Evolutionary conservation across 2,888 invertebrate genomes (phyloP).

Genomic region (Eurytoma adleriae): DNA sequence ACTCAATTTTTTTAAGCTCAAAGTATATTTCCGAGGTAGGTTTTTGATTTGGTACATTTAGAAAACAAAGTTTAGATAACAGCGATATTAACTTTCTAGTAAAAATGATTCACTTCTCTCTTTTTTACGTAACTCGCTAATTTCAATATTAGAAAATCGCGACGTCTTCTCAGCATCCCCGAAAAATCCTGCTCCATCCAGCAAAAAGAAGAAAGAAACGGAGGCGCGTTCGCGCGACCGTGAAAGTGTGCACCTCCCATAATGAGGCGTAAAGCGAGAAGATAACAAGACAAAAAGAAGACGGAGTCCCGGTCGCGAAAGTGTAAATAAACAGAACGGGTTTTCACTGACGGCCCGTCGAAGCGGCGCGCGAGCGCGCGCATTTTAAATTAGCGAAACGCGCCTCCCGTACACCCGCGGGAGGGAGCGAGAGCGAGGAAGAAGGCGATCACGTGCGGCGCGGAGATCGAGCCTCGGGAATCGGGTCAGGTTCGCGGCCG

Average conservation of each 20-base stretch:
- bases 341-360: neutral
- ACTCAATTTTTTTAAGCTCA: no score
- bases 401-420: neutral
- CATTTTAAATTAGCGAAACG: constrained; percentile 48
- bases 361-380: neutral
- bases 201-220: no score
- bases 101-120: no score
- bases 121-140: no score
- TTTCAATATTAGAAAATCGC: no score
- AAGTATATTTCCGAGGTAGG: no score
- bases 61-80: no score
- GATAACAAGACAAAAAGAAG: neutral
- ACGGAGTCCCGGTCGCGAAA: constrained; percentile 10
- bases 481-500: constrained; percentile 51
- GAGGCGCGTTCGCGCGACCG: neutral
- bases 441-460: neutral
- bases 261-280: no score
- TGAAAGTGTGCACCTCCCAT: constrained; percentile 5
- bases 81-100: no score
- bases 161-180: no score
- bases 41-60: no score
- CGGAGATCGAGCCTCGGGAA: constrained; percentile 20
- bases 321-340: constrained; percentile 46
- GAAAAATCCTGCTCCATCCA: no score
- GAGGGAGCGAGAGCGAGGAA: constrained; percentile 21